These are phyloP conservation scores for Linurgus olivaceus DNA, from an alignment of 2,797 vertebrate species.

Conservation along the genomic window DNA sequence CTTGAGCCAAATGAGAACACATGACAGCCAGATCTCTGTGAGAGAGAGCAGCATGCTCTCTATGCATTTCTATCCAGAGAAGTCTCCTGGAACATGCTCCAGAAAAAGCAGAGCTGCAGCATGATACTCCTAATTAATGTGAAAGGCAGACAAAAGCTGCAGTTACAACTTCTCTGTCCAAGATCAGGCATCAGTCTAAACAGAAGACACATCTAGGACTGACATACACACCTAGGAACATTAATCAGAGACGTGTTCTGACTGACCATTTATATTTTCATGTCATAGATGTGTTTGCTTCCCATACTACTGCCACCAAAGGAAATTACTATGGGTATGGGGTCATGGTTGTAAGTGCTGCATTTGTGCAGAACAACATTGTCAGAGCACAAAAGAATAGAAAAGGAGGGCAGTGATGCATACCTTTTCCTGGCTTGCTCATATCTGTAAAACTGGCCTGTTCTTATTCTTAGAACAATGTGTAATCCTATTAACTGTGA, in stretches of 20 bases:
- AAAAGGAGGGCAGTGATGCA: neutral
- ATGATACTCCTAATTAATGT: neutral
- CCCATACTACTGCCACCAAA: neutral
- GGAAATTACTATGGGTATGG: neutral
- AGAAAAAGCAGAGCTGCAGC: neutral
- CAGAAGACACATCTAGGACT: neutral
- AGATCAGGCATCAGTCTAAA: neutral
- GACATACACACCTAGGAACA: neutral
- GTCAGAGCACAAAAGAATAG: neutral
- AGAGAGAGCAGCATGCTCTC: neutral
- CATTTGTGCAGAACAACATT: neutral
- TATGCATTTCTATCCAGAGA: neutral
- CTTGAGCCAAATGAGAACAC: neutral
- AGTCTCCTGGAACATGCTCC: neutral
- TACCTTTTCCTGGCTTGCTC: neutral
- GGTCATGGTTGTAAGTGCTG: neutral
- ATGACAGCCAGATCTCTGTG: neutral
- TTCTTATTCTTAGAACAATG: constrained; percentile 31
- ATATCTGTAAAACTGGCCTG: neutral
- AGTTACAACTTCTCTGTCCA: neutral
- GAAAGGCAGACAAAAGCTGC: neutral
- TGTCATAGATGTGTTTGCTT: neutral
- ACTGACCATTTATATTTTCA: neutral
- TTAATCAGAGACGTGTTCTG: neutral
- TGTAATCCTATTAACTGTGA: constrained; percentile 54